Percentiles rank a stretch among this genome's conserved stretches.
Conservation (phyloP, 2,888 invertebrate genomes). For the Phanerotoma sp. region DNA sequence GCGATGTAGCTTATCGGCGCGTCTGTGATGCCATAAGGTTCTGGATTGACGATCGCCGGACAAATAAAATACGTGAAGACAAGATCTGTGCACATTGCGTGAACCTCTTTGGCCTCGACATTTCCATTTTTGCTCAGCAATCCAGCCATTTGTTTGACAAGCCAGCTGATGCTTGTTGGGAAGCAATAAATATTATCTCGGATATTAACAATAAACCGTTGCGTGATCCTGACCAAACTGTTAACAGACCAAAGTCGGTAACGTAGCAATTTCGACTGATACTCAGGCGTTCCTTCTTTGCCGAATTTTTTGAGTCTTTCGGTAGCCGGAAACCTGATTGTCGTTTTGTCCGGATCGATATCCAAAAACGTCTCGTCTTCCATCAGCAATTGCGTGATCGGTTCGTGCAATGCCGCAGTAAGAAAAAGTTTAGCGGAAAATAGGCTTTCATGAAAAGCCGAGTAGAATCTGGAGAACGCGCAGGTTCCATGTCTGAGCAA, state of each 20-base stretch:
- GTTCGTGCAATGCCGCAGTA: constrained; percentile 86
- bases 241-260: constrained; percentile 80
- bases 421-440: constrained; percentile 92
- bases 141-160: constrained; percentile 82
- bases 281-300: constrained; percentile 71
- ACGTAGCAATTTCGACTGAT: constrained; percentile 70
- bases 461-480: constrained; percentile 84
- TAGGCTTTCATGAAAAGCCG: constrained; percentile 84
- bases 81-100: constrained; percentile 85
- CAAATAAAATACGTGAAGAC: constrained; percentile 93
- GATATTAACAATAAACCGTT: constrained; percentile 79
- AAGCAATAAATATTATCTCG: constrained; percentile 86
- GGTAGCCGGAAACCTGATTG: constrained; percentile 64
- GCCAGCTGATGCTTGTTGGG: constrained; percentile 87
- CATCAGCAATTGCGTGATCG: constrained; percentile 86
- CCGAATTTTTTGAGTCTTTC: constrained; percentile 73
- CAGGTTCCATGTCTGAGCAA: constrained; percentile 82
- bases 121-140: constrained; percentile 65
- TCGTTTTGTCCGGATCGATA: constrained; percentile 84
- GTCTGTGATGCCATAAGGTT: constrained; percentile 91
- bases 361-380: constrained; percentile 91
- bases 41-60: constrained; percentile 95
- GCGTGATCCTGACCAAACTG: constrained; percentile 76
- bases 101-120: constrained; percentile 62
- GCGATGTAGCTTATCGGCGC: constrained; percentile 89